phyloP scores from a whole-genome alignment of 1,140 invertebrate genomes.

The Laupala kohalensis region DNA sequence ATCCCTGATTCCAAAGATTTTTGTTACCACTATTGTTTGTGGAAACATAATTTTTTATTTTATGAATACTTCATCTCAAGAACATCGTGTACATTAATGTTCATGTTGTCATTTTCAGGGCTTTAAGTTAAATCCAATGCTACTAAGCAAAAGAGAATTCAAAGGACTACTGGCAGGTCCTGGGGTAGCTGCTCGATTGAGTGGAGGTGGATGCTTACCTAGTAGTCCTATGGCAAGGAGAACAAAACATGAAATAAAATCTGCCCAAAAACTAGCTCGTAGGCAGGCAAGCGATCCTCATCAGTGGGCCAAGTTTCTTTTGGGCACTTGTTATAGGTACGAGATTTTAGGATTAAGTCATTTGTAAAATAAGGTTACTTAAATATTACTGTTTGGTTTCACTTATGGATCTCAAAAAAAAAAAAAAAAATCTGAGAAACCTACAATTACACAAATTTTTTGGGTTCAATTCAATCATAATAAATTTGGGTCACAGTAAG shows the following conservation, averaged over 20 bases:
- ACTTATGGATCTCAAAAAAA: neutral
- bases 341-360: too few species aligned
- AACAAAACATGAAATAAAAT: conserved; percentile 88
- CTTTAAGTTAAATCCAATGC: conserved; percentile 39
- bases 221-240: conserved; percentile 81
- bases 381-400: neutral
- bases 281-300: conserved; percentile 56
- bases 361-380: too few species aligned
- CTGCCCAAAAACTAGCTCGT: conserved; percentile 75
- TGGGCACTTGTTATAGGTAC: conserved; percentile 66
- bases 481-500: too few species aligned
- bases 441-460: too few species aligned
- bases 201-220: conserved; percentile 38
- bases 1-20: too few species aligned
- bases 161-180: conserved; percentile 21
- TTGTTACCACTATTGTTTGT: too few species aligned
- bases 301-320: conserved; percentile 81
- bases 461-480: too few species aligned
- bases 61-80: too few species aligned
- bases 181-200: conserved; percentile 22
- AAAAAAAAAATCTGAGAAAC: too few species aligned
- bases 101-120: conserved; percentile 20
- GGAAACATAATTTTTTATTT: too few species aligned
- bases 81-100: conserved; percentile 4
- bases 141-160: conserved; percentile 35